Conservation (phyloP, 2,888 invertebrate species). For the Leptinotarsa tumamoca region DNA sequence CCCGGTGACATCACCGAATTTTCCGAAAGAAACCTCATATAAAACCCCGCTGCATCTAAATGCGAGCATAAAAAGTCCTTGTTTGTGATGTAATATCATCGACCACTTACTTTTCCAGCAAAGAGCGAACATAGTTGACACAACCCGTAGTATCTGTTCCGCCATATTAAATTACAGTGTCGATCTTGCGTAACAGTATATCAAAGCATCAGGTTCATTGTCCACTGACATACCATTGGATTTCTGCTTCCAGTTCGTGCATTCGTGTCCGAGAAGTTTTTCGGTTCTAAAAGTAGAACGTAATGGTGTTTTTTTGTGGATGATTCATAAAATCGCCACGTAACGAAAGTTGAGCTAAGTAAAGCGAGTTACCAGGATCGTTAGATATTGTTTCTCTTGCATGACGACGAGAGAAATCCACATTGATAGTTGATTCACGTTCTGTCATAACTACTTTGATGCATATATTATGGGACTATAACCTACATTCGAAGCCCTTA, state of each 20-base stretch:
- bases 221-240: neutral
- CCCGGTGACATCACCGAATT: too few species aligned
- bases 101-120: neutral
- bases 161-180: conserved; percentile 10
- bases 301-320: neutral
- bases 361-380: neutral
- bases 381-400: neutral
- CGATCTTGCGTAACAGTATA: conserved; percentile 8
- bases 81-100: neutral
- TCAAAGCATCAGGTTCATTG: conserved; percentile 20
- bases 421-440: too few species aligned
- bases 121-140: conserved; percentile 1
- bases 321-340: neutral
- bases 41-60: too few species aligned
- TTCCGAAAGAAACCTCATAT: too few species aligned
- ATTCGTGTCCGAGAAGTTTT: conserved; percentile 1
- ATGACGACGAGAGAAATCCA: too few species aligned
- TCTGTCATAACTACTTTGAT: too few species aligned
- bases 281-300: neutral
- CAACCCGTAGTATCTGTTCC: neutral
- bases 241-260: neutral
- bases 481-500: too few species aligned
- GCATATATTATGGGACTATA: too few species aligned
- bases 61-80: too few species aligned
- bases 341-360: neutral